phyloP scores from a whole-genome alignment of 2,113 vertebrate species.

The Zosterops lateralis region DNA sequence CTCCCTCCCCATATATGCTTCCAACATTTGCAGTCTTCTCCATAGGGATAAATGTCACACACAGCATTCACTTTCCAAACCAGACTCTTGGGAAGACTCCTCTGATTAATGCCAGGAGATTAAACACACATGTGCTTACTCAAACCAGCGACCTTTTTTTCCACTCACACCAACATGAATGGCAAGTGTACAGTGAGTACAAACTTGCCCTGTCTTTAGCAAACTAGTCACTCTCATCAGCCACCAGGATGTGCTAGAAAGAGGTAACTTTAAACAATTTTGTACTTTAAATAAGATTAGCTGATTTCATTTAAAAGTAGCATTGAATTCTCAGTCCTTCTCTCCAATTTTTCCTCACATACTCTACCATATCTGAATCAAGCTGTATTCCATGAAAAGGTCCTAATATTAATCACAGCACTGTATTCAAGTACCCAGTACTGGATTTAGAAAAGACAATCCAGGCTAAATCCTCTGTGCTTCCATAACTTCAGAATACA shows the following conservation, averaged over 20 bases:
- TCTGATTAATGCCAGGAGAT: neutral
- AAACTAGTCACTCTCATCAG: neutral
- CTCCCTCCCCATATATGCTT: neutral
- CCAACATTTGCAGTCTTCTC: neutral
- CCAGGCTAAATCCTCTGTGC: conserved; percentile 89
- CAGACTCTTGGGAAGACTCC: neutral
- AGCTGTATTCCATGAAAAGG: conserved; percentile 91
- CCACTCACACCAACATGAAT: neutral
- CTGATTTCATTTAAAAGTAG: neutral
- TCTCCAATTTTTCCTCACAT: conserved; percentile 90
- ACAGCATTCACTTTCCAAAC: neutral
- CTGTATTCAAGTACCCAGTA: conserved; percentile 92
- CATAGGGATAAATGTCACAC: neutral
- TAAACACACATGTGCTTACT: neutral
- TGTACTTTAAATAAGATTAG: neutral
- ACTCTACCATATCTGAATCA: conserved; percentile 91
- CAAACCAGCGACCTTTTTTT: neutral
- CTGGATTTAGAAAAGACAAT: conserved; percentile 91
- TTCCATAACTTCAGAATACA: conserved; percentile 96
- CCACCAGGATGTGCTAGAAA: neutral
- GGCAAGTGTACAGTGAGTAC: neutral
- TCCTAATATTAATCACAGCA: conserved; percentile 91
- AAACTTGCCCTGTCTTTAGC: neutral
- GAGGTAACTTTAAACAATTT: neutral
- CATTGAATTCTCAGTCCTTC: neutral